phyloP scores from a whole-genome alignment of 2,888 invertebrate genomes.

The Monochamus alternatus region DNA sequence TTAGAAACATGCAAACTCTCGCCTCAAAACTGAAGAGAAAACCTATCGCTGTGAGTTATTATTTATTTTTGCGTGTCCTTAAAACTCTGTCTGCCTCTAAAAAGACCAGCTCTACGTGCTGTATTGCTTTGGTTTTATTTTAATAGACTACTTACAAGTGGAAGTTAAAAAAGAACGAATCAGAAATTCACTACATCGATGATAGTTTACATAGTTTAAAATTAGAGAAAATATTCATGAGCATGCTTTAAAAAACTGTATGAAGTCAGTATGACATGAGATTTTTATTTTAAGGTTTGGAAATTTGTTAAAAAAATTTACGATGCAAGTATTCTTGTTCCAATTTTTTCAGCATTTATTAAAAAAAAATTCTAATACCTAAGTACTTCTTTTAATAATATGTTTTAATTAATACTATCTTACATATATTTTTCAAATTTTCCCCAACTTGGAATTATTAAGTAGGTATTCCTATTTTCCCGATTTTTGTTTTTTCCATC shows the following conservation, averaged over 20 bases:
- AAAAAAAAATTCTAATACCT: no score
- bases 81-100: constrained; percentile 25
- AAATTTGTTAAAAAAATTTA: background rate
- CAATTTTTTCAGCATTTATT: no score
- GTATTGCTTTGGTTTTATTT: constrained; percentile 34
- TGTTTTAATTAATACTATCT: no score
- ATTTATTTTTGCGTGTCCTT: constrained; percentile 26
- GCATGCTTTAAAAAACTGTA: background rate
- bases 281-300: no score
- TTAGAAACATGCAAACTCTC: constrained; percentile 6
- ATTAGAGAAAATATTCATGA: constrained; percentile 13
- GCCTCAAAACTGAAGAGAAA: constrained; percentile 11
- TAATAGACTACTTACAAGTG: constrained; percentile 14
- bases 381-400: no score
- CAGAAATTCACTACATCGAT: constrained; percentile 17
- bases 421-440: no score
- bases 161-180: constrained; percentile 14
- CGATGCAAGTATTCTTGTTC: no score
- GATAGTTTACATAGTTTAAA: constrained; percentile 8
- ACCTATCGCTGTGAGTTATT: constrained; percentile 34
- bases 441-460: no score
- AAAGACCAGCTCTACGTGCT: constrained; percentile 28
- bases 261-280: background rate
- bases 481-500: background rate
- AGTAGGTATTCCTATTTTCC: no score